Evolutionary conservation across 2,113 vertebrate genomes (phyloP).

Genomic region (Urocolius indicus): DNA sequence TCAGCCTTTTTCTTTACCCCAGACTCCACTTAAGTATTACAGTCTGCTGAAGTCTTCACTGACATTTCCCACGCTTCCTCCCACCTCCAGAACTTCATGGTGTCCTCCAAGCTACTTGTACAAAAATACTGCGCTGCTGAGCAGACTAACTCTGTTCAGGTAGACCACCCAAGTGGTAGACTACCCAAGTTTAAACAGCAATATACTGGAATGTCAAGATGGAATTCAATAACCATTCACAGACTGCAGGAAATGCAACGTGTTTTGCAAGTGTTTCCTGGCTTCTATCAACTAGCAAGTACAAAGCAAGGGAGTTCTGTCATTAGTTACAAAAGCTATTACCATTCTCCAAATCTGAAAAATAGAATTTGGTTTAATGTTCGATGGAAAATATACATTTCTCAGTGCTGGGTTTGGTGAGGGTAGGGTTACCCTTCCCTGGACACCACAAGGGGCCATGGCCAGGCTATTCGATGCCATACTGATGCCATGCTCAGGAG

Average conservation of each 20-base stretch:
- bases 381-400: background rate
- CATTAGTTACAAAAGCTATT: background rate
- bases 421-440: no score
- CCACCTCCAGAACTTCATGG: background rate
- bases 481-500: no score
- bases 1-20: background rate
- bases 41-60: background rate
- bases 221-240: background rate
- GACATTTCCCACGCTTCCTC: background rate
- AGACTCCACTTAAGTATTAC: background rate
- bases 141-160: background rate
- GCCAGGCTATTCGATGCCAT: no score
- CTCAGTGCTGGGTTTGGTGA: background rate
- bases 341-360: background rate
- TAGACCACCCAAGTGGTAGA: no score
- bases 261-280: background rate
- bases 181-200: background rate
- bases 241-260: constrained; percentile 1
- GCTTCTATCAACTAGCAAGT: background rate
- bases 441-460: no score
- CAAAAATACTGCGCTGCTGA: background rate
- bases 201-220: background rate
- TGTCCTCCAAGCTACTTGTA: background rate
- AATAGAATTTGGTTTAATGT: background rate
- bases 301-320: background rate